Evolutionary conservation across 2,797 vertebrate species (phyloP).

Genomic region (Podarcis lilfordi): DNA sequence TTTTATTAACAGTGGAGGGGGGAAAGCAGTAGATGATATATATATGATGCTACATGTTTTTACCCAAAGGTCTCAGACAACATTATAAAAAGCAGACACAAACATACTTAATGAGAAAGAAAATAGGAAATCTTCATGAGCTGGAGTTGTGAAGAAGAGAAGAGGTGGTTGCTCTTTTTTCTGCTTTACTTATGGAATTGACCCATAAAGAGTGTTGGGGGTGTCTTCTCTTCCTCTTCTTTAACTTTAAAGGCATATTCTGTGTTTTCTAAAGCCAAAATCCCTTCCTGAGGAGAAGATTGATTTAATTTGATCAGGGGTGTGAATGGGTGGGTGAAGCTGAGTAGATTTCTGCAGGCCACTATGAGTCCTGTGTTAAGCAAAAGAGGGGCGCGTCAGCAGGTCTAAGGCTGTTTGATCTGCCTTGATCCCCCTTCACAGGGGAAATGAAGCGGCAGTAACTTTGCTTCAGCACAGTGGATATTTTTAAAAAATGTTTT

Average conservation of each 20-base stretch:
- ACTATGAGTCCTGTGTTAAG: background rate
- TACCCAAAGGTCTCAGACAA: background rate
- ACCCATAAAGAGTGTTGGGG: background rate
- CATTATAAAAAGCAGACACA: background rate
- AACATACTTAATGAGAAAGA: background rate
- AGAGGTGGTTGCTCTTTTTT: background rate
- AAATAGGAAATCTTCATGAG: constrained; percentile 27
- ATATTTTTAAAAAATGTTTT: constrained; percentile 79
- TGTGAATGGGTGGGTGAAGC: background rate
- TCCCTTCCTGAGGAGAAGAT: constrained; percentile 17
- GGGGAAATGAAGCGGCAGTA: constrained; percentile 76
- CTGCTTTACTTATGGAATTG: background rate
- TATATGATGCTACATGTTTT: background rate
- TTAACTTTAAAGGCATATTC: constrained; percentile 45
- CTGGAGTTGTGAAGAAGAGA: background rate
- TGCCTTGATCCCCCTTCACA: constrained; percentile 59
- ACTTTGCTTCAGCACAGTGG: constrained; percentile 81
- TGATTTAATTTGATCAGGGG: background rate
- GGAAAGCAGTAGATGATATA: background rate
- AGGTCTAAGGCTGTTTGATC: constrained; percentile 38
- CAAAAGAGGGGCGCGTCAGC: constrained; percentile 15
- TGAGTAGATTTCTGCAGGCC: background rate
- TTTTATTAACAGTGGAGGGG: fast-evolving
- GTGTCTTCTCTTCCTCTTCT: constrained; percentile 15
- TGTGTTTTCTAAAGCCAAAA: background rate